Evolutionary conservation across 2,797 vertebrate genomes (phyloP), one percentile per base, ranked within the genome.

Genomic region (Sebastes minor): DNA sequence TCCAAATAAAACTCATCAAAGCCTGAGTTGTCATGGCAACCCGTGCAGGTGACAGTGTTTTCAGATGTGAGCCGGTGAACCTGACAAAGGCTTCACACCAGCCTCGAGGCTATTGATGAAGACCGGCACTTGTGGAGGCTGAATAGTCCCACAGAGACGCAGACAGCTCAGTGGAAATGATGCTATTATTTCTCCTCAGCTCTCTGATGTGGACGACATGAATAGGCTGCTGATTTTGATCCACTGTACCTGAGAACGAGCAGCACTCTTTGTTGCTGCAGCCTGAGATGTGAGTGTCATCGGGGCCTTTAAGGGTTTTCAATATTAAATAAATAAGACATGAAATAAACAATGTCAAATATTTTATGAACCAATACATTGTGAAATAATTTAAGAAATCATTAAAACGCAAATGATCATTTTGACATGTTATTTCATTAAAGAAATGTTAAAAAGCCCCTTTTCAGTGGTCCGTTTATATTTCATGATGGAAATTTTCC

Each of bases 71-170:
- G 79, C 71, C 32, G 11, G n/a, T 69, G 78, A 81, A 61, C 12
- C 63, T 46, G 59, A 93, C 92, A 93, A 94, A 93, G 46, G 90
- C 92, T 91, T 94, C 92, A 90, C 87, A 91, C 89, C 93, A 88
- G 91, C 80, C 42, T 81, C 13, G 78, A 28, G 0, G 11, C 70
- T 57, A 91, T 91, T 93, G 91, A 95, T 95, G 60, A 20, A 25
- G 62, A 67, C 83, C 71, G 78, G 80, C 46, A 20, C 88, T 85
- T 86, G 66, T 78, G 74, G 57, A 56, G 62, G 70, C 85, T 94
- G 88, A 94, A 94, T 93, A 80, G 92, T 76, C 64, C 64, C 81
- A 80, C 74, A 83, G 69, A 79, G 49, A 64, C 68, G 53, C 42
- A 66, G 66, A 62, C 33, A 56, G 10, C 32, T 38, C 42, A 25